Evolutionary conservation across 2,888 invertebrate genomes (phyloP).

Genomic region (Heliconius ethilla): DNA sequence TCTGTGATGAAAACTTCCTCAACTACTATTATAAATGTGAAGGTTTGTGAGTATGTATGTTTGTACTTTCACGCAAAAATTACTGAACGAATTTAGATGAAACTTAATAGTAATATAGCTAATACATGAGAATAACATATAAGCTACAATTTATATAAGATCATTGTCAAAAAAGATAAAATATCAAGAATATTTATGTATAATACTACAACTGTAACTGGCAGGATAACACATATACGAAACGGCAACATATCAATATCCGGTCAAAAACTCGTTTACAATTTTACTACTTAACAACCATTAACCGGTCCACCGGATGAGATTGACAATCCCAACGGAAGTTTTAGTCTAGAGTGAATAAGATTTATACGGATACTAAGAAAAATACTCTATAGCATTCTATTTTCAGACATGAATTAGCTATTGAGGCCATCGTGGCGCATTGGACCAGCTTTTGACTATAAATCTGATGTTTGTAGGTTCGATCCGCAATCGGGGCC

Average conservation of each 20-base stretch:
- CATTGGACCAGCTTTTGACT: not conserved
- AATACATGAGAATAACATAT: too few species aligned
- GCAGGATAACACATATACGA: conserved; percentile 5
- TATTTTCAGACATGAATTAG: not conserved
- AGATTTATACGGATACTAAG: not conserved
- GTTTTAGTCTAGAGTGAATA: not conserved
- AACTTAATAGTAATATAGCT: too few species aligned
- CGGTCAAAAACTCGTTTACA: not conserved
- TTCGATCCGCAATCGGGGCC: not conserved
- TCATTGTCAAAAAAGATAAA: too few species aligned
- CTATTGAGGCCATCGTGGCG: not conserved
- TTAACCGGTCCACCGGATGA: conserved; percentile 36
- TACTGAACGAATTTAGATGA: too few species aligned
- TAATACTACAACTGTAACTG: not conserved
- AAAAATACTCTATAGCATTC: not conserved
- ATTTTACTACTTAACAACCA: conserved; percentile 20
- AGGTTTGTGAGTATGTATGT: too few species aligned
- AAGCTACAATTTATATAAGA: too few species aligned
- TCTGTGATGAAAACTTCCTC: not conserved
- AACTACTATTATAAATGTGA: too few species aligned
- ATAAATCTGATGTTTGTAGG: not conserved
- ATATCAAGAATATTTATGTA: too few species aligned
- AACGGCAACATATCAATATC: conserved; percentile 3
- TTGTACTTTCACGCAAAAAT: too few species aligned
- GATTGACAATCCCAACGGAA: conserved; percentile 35